A percentile compares a stretch with the other conserved stretches of the same genome.
Conservation (phyloP, 2,888 invertebrate species). For the Tineola bisselliella region DNA sequence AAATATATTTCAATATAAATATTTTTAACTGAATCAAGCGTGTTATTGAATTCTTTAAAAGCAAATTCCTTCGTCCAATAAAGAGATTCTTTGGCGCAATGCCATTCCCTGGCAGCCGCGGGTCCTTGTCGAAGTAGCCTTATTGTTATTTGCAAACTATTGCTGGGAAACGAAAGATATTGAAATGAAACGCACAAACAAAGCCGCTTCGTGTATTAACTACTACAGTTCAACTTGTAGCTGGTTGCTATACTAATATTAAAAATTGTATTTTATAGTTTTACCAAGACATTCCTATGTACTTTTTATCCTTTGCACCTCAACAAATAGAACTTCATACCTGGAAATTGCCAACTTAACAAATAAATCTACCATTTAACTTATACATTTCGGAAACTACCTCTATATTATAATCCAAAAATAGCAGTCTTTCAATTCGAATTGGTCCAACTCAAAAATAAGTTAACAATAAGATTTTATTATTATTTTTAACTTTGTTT, state of each 20-base stretch:
- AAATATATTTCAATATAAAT: slow-evolving; percentile 9
- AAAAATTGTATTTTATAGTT: background rate
- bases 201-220: background rate
- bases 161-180: slow-evolving; percentile 1
- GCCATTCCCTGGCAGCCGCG: slow-evolving; percentile 28
- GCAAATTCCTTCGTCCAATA: slow-evolving; percentile 42
- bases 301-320: background rate
- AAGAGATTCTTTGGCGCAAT: slow-evolving; percentile 49
- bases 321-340: background rate
- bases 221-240: background rate
- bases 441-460: too few species aligned
- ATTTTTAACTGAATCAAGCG: slow-evolving; percentile 34
- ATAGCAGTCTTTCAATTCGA: too few species aligned
- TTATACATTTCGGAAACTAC: too few species aligned
- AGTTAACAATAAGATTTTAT: too few species aligned
- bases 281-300: background rate
- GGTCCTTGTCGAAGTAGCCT: background rate
- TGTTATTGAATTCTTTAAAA: slow-evolving; percentile 45
- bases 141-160: slow-evolving; percentile 13
- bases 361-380: background rate
- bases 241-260: slow-evolving; percentile 9
- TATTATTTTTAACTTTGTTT: too few species aligned
- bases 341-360: background rate
- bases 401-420: too few species aligned
- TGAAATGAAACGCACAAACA: slow-evolving; percentile 3